Base-by-base conservation (phyloP, 2,888 invertebrate genomes). In the Phalangium opilio region DNA sequence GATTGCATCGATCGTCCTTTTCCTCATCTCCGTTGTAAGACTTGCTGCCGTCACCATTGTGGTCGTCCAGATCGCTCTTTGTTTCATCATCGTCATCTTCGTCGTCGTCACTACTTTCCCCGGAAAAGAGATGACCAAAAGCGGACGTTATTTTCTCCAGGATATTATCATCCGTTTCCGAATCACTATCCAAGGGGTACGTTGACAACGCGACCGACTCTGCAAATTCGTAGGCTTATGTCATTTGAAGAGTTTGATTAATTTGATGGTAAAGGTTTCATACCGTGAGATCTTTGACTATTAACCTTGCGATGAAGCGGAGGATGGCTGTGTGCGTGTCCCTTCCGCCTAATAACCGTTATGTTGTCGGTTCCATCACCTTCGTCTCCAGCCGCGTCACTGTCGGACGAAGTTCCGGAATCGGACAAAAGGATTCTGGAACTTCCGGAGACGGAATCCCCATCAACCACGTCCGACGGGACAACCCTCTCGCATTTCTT, bases 121-220 rank as follows among this genome's bases (percentile, higher is more conserved):
- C 80, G 47, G 81, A 81, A 65, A 85, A 83, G 49, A 85, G 66
- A 67, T 81, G 80, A 14, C 78, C 77, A 52, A 81, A 78, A n/a
- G 79, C 79, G 43, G 75, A 75, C 1, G 78, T 75, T 40, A 82
- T 64, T 60, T 79, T 80, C 57, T 79, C 79, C 67, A 78, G 75
- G 2, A 75, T 69, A 1, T 75, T 76, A 58, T 73, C 76, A 57
- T 81, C 81, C 58, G 79, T 79, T 55, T 82, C 82, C 0, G 80
- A 79, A 61, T 82, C 82, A 0, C 79, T 78, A 51, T 80, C 79
- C 7, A 48, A 48, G 3, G 53, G 52, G 19, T 49, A 54, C 2
- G 55, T 55, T 4, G 54, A 50, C 14, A 56, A 44, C 49, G 55
- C 57, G n/a, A 51, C 27, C 15, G 56, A 53, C 48, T 57, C 57